phyloP scores from a whole-genome alignment of 2,888 invertebrate species.

The Phrixothrix hirtus region DNA sequence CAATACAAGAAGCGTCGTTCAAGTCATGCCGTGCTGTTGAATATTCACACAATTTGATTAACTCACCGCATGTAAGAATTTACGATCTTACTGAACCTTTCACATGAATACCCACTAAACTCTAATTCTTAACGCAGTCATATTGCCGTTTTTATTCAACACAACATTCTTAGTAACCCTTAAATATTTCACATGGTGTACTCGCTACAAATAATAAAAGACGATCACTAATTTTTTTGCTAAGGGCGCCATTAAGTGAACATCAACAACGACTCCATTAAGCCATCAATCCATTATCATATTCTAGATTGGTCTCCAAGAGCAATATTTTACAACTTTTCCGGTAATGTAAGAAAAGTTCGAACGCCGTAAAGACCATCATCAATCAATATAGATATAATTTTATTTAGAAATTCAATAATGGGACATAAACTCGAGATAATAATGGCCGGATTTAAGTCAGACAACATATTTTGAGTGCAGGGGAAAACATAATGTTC shows the following conservation, averaged over 20 bases:
- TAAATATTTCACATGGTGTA: no score
- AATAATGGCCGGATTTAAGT: constrained; percentile 41
- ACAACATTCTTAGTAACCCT: no score
- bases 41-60: constrained; percentile 41
- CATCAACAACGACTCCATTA: constrained; percentile 44
- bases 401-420: constrained; percentile 51
- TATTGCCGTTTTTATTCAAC: no score
- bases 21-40: constrained; percentile 35
- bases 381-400: constrained; percentile 52
- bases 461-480: constrained; percentile 46
- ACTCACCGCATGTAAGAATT: constrained; percentile 25
- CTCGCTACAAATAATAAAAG: constrained; percentile 6
- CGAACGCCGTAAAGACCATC: constrained; percentile 42
- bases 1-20: constrained; percentile 32
- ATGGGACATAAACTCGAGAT: constrained; percentile 40
- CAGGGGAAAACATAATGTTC: constrained; percentile 40
- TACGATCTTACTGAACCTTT: constrained; percentile 9
- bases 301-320: constrained; percentile 37
- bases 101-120: constrained; percentile 7
- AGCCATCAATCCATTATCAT: constrained; percentile 49
- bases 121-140: constrained; percentile 1
- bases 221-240: constrained; percentile 19
- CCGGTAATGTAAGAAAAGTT: constrained; percentile 42
- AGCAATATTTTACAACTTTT: constrained; percentile 44
- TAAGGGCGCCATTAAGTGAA: constrained; percentile 42